A percentile compares a stretch with the other conserved stretches of the same genome.
Evolutionary conservation across 1,140 invertebrate genomes (phyloP).

Genomic region (Ctenoplectra terminalis): DNA sequence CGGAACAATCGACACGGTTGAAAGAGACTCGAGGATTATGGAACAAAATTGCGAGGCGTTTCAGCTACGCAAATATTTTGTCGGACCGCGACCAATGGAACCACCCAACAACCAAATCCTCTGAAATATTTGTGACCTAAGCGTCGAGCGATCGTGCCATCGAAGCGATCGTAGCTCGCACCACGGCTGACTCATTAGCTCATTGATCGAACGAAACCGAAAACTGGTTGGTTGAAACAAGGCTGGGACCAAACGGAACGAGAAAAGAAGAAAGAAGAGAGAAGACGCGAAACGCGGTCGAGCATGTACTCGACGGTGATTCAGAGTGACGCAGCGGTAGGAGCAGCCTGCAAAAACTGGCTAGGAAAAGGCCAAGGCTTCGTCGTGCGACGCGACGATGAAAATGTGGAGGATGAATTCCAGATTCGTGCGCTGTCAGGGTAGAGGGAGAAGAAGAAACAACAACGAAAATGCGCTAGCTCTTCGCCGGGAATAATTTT

Average conservation of each 20-base stretch:
- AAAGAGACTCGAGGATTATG: neutral
- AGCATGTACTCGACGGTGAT: constrained; percentile 19
- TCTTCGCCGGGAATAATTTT: neutral
- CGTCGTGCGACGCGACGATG: neutral
- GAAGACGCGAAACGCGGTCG: constrained; percentile 29
- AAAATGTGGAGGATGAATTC: constrained; percentile 3
- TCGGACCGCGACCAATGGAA: neutral
- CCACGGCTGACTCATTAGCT: neutral
- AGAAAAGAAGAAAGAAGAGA: neutral
- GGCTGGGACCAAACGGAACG: neutral
- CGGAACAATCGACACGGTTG: constrained; percentile 16
- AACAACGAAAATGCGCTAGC: neutral
- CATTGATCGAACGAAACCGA: neutral
- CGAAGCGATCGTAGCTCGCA: neutral
- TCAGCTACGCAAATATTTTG: neutral
- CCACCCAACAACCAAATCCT: neutral
- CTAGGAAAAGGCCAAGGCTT: constrained; percentile 43
- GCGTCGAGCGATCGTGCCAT: neutral
- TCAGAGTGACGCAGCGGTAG: constrained; percentile 21
- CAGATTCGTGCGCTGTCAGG: neutral
- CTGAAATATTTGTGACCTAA: neutral
- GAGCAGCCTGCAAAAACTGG: constrained; percentile 9
- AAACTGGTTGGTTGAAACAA: constrained; percentile 24
- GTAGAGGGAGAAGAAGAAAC: neutral
- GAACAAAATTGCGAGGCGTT: neutral